A percentile compares a stretch with the other conserved stretches of the same genome.
Evolutionary conservation across 2,113 vertebrate genomes (phyloP).

Genomic region (Ageneiosus marmoratus): DNA sequence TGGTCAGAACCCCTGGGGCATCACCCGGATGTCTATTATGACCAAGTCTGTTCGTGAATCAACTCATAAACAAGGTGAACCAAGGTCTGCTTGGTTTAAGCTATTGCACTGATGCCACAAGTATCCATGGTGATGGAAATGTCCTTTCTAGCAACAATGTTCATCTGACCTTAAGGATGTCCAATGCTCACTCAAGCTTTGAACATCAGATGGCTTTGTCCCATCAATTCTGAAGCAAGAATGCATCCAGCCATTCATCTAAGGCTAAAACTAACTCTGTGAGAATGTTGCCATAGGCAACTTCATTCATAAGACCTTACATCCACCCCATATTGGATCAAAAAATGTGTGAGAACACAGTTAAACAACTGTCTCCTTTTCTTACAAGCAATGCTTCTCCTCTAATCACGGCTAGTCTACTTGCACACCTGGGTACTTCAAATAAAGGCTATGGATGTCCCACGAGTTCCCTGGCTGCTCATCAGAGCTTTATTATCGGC

Average conservation of each 20-base stretch:
- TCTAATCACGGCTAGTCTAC: slow-evolving; percentile 12
- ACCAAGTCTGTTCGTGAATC: background rate
- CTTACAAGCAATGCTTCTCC: slow-evolving; percentile 1
- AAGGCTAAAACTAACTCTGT: slow-evolving; percentile 39
- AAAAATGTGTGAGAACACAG: slow-evolving; percentile 18
- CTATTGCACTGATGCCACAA: background rate
- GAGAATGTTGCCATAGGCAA: slow-evolving; percentile 39
- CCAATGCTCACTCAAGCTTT: slow-evolving; percentile 18
- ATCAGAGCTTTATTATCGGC: background rate
- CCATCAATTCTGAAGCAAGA: slow-evolving; percentile 23
- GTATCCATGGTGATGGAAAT: slow-evolving; percentile 36
- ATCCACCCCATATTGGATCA: background rate
- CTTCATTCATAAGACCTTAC: slow-evolving; percentile 37
- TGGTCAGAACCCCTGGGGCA: slow-evolving; percentile 6
- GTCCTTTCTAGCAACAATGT: background rate
- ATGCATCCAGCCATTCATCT: slow-evolving; percentile 46
- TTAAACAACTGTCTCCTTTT: slow-evolving; percentile 24
- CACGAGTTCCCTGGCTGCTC: background rate
- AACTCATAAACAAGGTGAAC: background rate
- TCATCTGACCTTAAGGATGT: slow-evolving; percentile 21
- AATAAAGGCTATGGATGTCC: background rate
- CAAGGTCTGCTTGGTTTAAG: slow-evolving; percentile 6
- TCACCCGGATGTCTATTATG: background rate
- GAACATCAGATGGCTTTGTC: background rate
- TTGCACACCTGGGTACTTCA: slow-evolving; percentile 40